These are phyloP conservation scores for Drosophila peninsularis DNA, from an alignment of 2,888 invertebrate species.

Conservation along the genomic window DNA sequence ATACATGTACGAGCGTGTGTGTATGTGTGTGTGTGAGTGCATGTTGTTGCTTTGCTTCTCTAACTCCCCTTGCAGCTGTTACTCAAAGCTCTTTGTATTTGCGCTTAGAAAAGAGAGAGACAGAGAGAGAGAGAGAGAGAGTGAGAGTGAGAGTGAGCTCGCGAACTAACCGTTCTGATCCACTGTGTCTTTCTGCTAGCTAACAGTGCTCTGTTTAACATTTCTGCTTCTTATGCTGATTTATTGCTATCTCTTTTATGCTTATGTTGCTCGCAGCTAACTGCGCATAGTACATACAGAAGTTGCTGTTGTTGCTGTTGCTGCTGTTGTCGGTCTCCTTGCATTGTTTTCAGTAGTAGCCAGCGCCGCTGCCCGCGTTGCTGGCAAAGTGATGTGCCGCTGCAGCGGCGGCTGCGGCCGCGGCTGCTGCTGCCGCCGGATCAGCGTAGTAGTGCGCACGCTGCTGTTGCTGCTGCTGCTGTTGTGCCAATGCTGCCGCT, in stretches of 20 bases:
- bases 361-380: conserved; percentile 30
- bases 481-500: conserved; percentile 23
- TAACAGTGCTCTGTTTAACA: background rate
- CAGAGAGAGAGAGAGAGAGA: background rate
- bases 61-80: background rate
- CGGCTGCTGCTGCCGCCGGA: conserved; percentile 42
- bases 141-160: no score
- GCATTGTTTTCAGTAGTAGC: conserved; percentile 53
- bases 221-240: background rate
- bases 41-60: background rate
- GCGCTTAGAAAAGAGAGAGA: background rate
- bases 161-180: background rate
- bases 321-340: conserved; percentile 9
- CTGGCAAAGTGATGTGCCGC: conserved; percentile 55
- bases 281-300: conserved; percentile 26
- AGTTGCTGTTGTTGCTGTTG: no score
- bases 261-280: conserved; percentile 5
- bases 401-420: conserved; percentile 38
- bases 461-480: conserved; percentile 36
- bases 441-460: conserved; percentile 39
- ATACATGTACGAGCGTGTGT: no score
- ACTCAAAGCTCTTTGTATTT: conserved; percentile 7
- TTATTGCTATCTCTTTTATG: background rate
- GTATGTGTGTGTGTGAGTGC: background rate
- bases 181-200: background rate